These are phyloP conservation scores for Acleris literana DNA, from an alignment of 2,888 invertebrate genomes.

Conservation along the genomic window DNA sequence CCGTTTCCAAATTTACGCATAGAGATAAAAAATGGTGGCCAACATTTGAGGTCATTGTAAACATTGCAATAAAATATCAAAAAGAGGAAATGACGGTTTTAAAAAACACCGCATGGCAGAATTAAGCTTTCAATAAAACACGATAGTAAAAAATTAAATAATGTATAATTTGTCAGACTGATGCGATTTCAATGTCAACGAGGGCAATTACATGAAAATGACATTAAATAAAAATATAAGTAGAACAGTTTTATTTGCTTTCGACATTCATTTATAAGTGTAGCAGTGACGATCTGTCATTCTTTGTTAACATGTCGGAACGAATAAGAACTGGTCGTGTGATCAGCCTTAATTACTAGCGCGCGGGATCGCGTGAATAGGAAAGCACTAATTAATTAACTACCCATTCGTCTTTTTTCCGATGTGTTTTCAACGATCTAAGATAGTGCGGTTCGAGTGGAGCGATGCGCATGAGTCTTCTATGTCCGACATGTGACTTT, in stretches of 20 bases:
- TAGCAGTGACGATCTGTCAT: constrained; percentile 27
- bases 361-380: constrained; percentile 57
- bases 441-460: constrained; percentile 42
- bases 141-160: constrained; percentile 14
- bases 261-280: constrained; percentile 12
- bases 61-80: no score
- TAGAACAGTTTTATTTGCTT: constrained; percentile 22
- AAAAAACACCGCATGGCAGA: background rate
- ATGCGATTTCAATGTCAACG: constrained; percentile 26
- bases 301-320: constrained; percentile 43
- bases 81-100: background rate
- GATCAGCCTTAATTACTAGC: constrained; percentile 58
- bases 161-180: constrained; percentile 18
- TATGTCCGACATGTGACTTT: constrained; percentile 43
- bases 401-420: constrained; percentile 49
- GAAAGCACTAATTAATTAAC: constrained; percentile 62
- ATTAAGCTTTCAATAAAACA: constrained; percentile 14
- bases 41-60: no score
- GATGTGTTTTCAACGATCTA: constrained; percentile 45
- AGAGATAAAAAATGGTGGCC: no score
- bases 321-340: constrained; percentile 59
- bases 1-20: no score
- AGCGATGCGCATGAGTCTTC: constrained; percentile 40
- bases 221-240: constrained; percentile 19
- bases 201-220: constrained; percentile 20